Evolutionary conservation across 2,797 vertebrate genomes (phyloP), one percentile per base, ranked within the genome.

Genomic region (Poeciliopsis paucimaculata): DNA sequence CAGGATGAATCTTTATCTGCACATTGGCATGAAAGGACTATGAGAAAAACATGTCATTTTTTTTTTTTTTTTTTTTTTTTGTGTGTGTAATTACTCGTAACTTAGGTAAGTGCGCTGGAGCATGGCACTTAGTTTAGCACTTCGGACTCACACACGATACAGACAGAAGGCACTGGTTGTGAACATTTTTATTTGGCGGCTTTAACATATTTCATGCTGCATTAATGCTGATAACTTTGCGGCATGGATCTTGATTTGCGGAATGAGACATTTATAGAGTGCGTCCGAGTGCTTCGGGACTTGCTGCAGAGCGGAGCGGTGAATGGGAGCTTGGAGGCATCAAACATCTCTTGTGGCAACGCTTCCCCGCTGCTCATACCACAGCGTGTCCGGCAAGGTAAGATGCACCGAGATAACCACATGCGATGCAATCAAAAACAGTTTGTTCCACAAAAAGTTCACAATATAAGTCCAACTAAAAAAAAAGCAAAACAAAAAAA

Each of bases 321-420:
- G 4, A 91, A 93, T 83, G 81, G 90, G 49, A 95, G 91, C 87
- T 49, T 91, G 91, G 94, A 91, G 77, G 71, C 86, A 1, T 53
- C 77, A 10, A 93, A 93, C 90, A 45, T 79, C 91, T 94, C 91
- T 88, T 95, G 93, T 89, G 83, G 85, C 80, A 94, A 95, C 89
- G 86, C 84, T 5, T 88, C 90, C 77, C 60, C 88, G 1, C 15
- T 84, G 41, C 76, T 88, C 71, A 78, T 57, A 49, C 87, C 92
- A 41, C 80, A 80, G 76, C 89, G 76, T 20, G 64, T 62, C 53
- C 88, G 78, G 73, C 81, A 91, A 93, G 95, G 96, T 96, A 88
- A 94, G 93, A 43, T 20, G 15, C 31, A 36, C 60, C 15, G 34
- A 36, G 31, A 64, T 23, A 36, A 36, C 31, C 34, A 64, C 62